These are phyloP conservation scores for Rhinoraja longicauda DNA, from an alignment of 2,797 vertebrate genomes.

Conservation along the genomic window DNA sequence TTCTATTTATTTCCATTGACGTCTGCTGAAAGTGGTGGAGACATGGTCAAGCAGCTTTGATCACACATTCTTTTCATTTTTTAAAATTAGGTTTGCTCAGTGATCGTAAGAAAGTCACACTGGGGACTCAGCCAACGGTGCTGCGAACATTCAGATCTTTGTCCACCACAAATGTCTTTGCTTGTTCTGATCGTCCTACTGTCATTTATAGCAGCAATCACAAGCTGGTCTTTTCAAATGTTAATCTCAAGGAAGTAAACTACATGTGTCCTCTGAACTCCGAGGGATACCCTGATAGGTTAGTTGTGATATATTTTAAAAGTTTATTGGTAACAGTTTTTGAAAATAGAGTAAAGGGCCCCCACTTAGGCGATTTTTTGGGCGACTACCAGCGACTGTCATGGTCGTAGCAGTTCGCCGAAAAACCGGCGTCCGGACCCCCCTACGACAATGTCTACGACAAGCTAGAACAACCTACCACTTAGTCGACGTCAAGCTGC, in stretches of 20 bases:
- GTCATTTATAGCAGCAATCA: slow-evolving; percentile 99
- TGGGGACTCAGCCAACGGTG: slow-evolving; percentile 93
- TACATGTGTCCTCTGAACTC: slow-evolving; percentile 99
- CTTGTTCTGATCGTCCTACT: slow-evolving; percentile 94
- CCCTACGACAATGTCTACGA: too few relatives aligned
- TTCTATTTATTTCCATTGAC: not conserved
- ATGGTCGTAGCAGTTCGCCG: too few relatives aligned
- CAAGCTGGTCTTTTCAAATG: slow-evolving; percentile 97
- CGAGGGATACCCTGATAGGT: slow-evolving; percentile 96
- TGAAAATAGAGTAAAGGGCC: not conserved
- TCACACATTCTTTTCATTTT: not conserved
- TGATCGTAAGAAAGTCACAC: slow-evolving; percentile 94
- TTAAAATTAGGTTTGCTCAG: slow-evolving; percentile 71
- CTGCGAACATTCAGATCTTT: slow-evolving; percentile 90
- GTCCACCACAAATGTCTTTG: slow-evolving; percentile 96
- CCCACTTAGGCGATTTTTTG: too few relatives aligned
- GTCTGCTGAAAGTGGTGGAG: not conserved
- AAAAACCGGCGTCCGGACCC: too few relatives aligned
- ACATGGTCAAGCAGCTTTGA: not conserved
- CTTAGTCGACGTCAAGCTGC: too few relatives aligned
- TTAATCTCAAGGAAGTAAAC: slow-evolving; percentile 98
- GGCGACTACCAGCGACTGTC: too few relatives aligned
- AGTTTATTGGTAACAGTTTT: not conserved
- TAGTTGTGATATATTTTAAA: slow-evolving; percentile 37
- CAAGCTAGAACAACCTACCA: too few relatives aligned